These are phyloP conservation scores for Helicorthomorpha holstii DNA, from an alignment of 1,140 invertebrate species.

Conservation along the genomic window DNA sequence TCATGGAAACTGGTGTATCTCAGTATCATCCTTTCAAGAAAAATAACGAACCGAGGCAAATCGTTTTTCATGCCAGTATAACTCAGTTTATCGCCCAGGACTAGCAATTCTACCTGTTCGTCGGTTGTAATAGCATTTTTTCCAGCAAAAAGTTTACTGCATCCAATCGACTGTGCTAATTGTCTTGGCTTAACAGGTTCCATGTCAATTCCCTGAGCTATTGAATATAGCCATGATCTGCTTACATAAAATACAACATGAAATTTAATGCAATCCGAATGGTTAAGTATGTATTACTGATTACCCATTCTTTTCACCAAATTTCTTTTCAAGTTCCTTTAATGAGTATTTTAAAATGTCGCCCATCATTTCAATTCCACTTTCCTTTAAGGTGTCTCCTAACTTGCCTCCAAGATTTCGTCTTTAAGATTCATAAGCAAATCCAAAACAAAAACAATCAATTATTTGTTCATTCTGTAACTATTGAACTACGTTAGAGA, in stretches of 20 bases:
- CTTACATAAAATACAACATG: conserved; percentile 11
- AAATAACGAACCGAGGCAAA: too few species aligned
- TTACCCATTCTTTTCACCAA: conserved; percentile 71
- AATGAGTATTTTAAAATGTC: conserved; percentile 51
- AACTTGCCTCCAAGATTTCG: conserved; percentile 78
- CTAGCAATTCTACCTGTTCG: conserved; percentile 43
- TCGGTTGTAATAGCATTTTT: conserved; percentile 43
- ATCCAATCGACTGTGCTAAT: conserved; percentile 83
- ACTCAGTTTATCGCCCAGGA: too few species aligned
- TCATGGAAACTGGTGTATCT: too few species aligned
- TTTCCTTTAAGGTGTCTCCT: conserved; percentile 47
- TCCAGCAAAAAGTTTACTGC: conserved; percentile 84
- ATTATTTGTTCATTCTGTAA: background rate
- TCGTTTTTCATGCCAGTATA: too few species aligned
- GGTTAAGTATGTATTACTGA: background rate
- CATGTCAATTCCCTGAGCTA: conserved; percentile 68
- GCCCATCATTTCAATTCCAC: conserved; percentile 57
- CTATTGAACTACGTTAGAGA: too few species aligned
- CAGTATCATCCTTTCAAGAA: too few species aligned
- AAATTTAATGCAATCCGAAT: background rate
- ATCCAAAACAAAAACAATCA: background rate
- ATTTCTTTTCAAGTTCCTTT: conserved; percentile 45
- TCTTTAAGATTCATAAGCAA: background rate
- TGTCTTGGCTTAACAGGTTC: conserved; percentile 68
- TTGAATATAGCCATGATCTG: conserved; percentile 66